Evolutionary conservation across 2,888 invertebrate genomes (phyloP), one percentile per base, ranked within the genome.

Genomic region (Drosophila buzzatii): DNA sequence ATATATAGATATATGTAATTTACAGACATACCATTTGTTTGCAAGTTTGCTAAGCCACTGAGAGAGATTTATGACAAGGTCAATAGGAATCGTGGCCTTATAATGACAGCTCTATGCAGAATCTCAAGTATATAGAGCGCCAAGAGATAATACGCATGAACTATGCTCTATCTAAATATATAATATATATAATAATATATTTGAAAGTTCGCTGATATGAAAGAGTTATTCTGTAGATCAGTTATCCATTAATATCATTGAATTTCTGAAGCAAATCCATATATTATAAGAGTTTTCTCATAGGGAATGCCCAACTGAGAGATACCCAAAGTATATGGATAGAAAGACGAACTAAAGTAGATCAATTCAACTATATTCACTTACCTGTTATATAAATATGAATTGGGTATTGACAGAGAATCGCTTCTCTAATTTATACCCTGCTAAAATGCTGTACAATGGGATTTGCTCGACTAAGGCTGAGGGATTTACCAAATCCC

Each of bases 31-130:
- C 49, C 12, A 49, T 49, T 49, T n/a, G 49, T 6, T 18, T n/a
- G 12, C 31, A 9, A 31, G 6, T 31, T 12, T 10, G n/a, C 5
- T 12, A 0, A 49, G 49, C 49, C 49, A 33, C 49, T 33, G 31
- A 49, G 31, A 49, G 31, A 49, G 31, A 49, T 49, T 49, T 49
- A 49, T 49, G 31, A 12, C 31, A 18, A 49, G 49, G 49, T 33
- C 49, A 49, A 49, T 49, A 33, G 49, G 31, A 49, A 31, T 31
- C 6, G 10, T 10, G 31, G 6, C n/a, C 31, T 5, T 49, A 16
- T 49, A 49, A 49, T n/a, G n/a, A n/a, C 31, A 10, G 31, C 10
- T n/a, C 8, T 14, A 23, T 45, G n/a, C 49, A 10, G n/a, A n/a
- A 47, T 47, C 5, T 49, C 10, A 18, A 49, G n/a, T 31, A n/a